These are phyloP conservation scores for Dryoscopus gambensis DNA, from an alignment of 2,113 vertebrate species.

Conservation along the genomic window DNA sequence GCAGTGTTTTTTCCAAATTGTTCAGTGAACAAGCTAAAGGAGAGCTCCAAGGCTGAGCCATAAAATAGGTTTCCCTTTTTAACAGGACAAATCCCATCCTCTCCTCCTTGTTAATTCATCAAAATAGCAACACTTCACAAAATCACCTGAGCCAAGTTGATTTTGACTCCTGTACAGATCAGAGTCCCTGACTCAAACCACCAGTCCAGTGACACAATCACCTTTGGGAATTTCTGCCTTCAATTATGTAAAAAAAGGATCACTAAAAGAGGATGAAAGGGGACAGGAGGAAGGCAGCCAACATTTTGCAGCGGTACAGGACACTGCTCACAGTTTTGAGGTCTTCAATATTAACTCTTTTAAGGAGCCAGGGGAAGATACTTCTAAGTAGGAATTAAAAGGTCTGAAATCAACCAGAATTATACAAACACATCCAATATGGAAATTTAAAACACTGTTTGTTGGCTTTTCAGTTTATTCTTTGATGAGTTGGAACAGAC, in stretches of 20 bases:
- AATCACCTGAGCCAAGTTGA: not conserved
- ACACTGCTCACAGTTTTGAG: not conserved
- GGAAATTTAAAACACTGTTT: not conserved
- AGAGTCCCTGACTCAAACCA: not conserved
- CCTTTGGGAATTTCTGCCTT: not conserved
- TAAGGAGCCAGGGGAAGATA: not conserved
- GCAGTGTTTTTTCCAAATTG: not conserved
- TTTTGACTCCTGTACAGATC: not conserved
- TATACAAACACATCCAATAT: not conserved
- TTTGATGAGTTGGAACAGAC: not conserved
- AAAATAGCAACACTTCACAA: not conserved
- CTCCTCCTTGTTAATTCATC: not conserved
- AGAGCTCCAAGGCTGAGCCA: not conserved
- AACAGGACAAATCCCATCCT: not conserved
- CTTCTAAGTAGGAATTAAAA: not conserved
- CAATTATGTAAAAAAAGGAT: not conserved
- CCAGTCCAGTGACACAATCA: not conserved
- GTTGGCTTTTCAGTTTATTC: slow-evolving; percentile 17
- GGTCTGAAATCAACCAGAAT: not conserved
- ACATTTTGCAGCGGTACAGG: not conserved
- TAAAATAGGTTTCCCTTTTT: not conserved
- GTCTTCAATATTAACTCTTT: not conserved
- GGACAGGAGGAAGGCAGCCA: not conserved
- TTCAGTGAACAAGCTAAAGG: not conserved
- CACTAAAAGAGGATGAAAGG: not conserved